Evolutionary conservation across 35 echinoderm and acorn worm genomes (phyloP), one percentile per base, ranked within the genome.

Genomic region (Eucidaris tribuloides): DNA sequence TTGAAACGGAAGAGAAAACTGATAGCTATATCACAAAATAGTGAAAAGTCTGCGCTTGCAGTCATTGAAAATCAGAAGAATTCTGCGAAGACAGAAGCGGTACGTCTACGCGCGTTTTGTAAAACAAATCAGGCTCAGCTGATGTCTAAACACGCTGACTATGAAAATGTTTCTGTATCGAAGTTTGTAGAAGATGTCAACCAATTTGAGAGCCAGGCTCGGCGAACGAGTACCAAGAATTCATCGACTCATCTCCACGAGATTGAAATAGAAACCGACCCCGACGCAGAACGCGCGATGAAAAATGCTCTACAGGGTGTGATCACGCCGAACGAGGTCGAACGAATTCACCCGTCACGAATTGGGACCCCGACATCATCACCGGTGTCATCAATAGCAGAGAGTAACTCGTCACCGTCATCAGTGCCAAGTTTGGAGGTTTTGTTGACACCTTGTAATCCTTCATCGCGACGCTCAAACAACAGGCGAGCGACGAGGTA

Each of bases 281-380:
- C 68, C 2, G 41, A 44, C 7, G 38, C 37, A 1, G 68, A 74
- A 40, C 35, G 36, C 24, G 3, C 41, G 13, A 74, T 74, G 35
- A 74, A 74, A 36, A 40, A 43, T 14, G 34, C 38, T n/a, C n/a
- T 74, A 19, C 35, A 74, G 41, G 7, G 37, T 42, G 6, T 74
- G 7, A 23, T 32, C 2, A 74, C 35, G 44, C 14, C 25, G 38
- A 33, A 40, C 37, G 68, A 74, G 34, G 37, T 18, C 15, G 20
- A 22, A 3, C 15, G 44, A 36, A 27, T 44, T 25, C 41, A 24
- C 23, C 29, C 38, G 18, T 74, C 68, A 13, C 36, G 68, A 9
- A 40, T 74, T 7, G 68, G 68, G 25, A 74, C 68, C 24, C 68
- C 68, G 23, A 41, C 35, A 41, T 74, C 68, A 9, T 74, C 68